Conservation (phyloP, 2,113 vertebrate species). For the Sebastes fasciatus region DNA sequence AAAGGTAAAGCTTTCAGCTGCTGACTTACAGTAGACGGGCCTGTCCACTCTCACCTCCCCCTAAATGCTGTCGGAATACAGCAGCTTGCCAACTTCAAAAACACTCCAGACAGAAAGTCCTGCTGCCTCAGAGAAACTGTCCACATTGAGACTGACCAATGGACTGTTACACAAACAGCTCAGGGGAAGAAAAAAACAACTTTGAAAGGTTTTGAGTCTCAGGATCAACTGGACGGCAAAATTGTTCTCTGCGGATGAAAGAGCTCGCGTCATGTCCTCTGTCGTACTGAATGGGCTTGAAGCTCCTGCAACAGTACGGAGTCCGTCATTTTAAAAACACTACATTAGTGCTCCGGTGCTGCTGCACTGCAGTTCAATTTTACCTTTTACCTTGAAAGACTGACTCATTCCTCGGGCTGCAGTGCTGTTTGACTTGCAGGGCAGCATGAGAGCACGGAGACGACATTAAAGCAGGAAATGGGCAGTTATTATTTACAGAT, state of each 20-base stretch:
- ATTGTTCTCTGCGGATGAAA: constrained; percentile 34
- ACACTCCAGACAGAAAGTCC: constrained; percentile 5
- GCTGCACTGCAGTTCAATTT: constrained; percentile 60
- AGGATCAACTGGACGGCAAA: constrained; percentile 29
- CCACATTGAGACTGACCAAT: background rate
- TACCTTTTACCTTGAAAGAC: constrained; percentile 47
- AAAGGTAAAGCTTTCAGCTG: constrained; percentile 47
- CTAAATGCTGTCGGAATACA: constrained; percentile 41
- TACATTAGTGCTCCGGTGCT: constrained; percentile 4
- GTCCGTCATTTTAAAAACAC: constrained; percentile 43
- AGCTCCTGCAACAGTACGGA: constrained; percentile 26
- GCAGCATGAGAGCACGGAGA: constrained; percentile 10
- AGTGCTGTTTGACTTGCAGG: constrained; percentile 28
- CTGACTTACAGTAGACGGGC: constrained; percentile 26
- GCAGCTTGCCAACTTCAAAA: constrained; percentile 17
- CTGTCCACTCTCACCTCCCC: constrained; percentile 43
- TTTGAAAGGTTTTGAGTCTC: constrained; percentile 15
- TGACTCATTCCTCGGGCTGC: constrained; percentile 50
- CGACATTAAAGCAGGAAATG: constrained; percentile 32
- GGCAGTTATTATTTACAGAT: constrained; percentile 31
- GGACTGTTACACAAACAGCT: constrained; percentile 7
- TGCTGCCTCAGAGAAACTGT: constrained; percentile 19
- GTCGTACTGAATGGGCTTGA: constrained; percentile 9
- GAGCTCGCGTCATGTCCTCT: constrained; percentile 24
- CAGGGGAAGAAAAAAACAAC: constrained; percentile 1